phyloP scores from a whole-genome alignment of 2,888 invertebrate species.

The Belgica antarctica region DNA sequence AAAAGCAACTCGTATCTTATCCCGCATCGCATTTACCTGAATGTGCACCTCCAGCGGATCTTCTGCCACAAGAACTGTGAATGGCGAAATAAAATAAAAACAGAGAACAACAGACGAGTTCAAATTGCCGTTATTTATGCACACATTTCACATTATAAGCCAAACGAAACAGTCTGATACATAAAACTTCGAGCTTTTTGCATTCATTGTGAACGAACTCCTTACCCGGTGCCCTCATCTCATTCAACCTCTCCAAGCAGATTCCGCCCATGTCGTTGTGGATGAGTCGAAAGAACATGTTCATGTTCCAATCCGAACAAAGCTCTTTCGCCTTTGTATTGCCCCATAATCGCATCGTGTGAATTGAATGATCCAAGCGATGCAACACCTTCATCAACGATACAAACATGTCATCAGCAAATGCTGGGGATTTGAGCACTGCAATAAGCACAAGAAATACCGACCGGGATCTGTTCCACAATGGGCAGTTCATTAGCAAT shows the following conservation, averaged over 20 bases:
- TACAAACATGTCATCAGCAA: background rate
- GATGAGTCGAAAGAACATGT: constrained; percentile 68
- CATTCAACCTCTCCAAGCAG: constrained; percentile 62
- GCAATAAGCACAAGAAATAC: constrained; percentile 49
- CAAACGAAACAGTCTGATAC: too few species aligned
- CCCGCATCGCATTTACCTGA: constrained; percentile 32
- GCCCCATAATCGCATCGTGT: constrained; percentile 76
- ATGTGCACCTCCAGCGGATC: constrained; percentile 69
- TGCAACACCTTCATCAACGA: constrained; percentile 30
- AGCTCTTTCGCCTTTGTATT: constrained; percentile 68
- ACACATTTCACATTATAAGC: too few species aligned
- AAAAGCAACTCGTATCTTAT: background rate
- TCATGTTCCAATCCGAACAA: constrained; percentile 73
- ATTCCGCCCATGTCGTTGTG: constrained; percentile 63
- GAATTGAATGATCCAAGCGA: constrained; percentile 67
- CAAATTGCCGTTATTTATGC: background rate
- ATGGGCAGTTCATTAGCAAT: constrained; percentile 74
- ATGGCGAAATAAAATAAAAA: background rate
- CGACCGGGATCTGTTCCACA: constrained; percentile 77
- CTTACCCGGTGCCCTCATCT: constrained; percentile 53
- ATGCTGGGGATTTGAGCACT: too few species aligned
- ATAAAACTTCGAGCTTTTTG: too few species aligned
- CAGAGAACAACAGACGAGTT: background rate
- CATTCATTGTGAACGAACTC: background rate
- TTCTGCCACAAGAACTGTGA: constrained; percentile 50